These are phyloP conservation scores for Thamnaconus septentrionalis DNA, from an alignment of 2,113 vertebrate species.

Conservation along the genomic window DNA sequence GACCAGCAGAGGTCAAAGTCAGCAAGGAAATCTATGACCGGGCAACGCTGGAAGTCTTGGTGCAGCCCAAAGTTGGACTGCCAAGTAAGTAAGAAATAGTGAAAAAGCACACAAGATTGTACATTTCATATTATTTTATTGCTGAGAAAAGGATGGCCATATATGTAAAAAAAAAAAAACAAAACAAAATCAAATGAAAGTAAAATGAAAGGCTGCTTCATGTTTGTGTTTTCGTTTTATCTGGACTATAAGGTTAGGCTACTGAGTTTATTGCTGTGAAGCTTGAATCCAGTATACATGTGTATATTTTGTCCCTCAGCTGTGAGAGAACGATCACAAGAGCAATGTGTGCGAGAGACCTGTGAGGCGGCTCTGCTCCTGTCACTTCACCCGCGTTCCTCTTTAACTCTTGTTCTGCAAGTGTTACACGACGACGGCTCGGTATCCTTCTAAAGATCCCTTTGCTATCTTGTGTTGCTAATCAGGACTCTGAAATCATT, in stretches of 20 bases:
- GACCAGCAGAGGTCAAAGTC: constrained; percentile 88
- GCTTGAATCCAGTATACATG: neutral
- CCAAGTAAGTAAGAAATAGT: constrained; percentile 73
- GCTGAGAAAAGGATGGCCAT: too few species aligned
- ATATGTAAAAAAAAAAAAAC: too few species aligned
- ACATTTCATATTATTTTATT: too few species aligned
- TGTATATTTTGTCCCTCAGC: constrained; percentile 63
- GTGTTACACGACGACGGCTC: constrained; percentile 87
- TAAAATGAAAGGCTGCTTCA: too few species aligned
- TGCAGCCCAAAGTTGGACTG: constrained; percentile 88
- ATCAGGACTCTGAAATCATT: neutral
- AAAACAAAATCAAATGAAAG: too few species aligned
- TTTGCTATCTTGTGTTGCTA: neutral
- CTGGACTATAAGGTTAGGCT: too few species aligned
- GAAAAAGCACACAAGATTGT: too few species aligned
- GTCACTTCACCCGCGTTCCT: constrained; percentile 85
- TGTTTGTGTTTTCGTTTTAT: too few species aligned
- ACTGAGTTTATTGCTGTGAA: neutral
- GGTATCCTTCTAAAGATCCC: constrained; percentile 80
- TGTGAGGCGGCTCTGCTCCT: constrained; percentile 80
- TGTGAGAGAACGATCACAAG: constrained; percentile 83
- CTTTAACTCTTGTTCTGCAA: constrained; percentile 87
- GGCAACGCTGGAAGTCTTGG: constrained; percentile 86
- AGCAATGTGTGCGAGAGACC: constrained; percentile 85
- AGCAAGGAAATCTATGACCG: constrained; percentile 91